Conservation (phyloP, 2,113 vertebrate species). For the Caretta caretta region DNA sequence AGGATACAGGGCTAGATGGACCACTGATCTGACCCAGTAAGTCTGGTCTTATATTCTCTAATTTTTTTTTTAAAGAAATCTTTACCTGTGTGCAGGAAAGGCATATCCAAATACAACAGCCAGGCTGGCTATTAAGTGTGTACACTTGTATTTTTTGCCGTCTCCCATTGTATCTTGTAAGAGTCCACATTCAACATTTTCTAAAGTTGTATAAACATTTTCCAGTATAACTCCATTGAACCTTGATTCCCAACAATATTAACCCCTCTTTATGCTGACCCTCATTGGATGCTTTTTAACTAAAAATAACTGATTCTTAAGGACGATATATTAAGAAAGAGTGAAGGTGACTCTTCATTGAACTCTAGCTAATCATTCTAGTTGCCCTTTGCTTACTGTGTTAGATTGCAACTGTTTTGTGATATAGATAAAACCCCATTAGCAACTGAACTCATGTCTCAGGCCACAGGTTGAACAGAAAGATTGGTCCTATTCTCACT, state of each 20-base stretch:
- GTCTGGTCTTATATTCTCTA: too few species aligned
- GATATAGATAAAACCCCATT: constrained; percentile 50
- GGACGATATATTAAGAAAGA: constrained; percentile 16
- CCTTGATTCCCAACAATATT: not conserved
- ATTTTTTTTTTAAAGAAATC: too few species aligned
- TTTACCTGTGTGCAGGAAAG: too few species aligned
- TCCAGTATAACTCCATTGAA: not conserved
- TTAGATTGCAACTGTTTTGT: constrained; percentile 37
- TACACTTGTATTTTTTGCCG: too few species aligned
- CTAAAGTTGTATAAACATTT: too few species aligned
- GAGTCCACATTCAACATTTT: not conserved
- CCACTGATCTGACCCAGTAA: too few species aligned
- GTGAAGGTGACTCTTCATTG: constrained; percentile 31
- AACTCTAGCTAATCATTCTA: constrained; percentile 10
- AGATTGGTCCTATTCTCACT: not conserved
- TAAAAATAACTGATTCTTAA: constrained; percentile 34
- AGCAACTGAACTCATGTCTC: constrained; percentile 51
- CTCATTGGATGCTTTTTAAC: not conserved
- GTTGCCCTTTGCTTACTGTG: constrained; percentile 36
- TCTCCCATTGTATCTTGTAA: too few species aligned
- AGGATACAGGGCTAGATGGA: too few species aligned
- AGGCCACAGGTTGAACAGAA: constrained; percentile 36
- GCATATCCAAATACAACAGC: too few species aligned
- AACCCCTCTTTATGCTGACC: not conserved
- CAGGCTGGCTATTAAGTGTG: too few species aligned